Percentiles rank a stretch among this genome's conserved stretches.
These are phyloP conservation scores for Hypotaenidia okinawae DNA, from an alignment of 2,797 vertebrate species.

Conservation along the genomic window DNA sequence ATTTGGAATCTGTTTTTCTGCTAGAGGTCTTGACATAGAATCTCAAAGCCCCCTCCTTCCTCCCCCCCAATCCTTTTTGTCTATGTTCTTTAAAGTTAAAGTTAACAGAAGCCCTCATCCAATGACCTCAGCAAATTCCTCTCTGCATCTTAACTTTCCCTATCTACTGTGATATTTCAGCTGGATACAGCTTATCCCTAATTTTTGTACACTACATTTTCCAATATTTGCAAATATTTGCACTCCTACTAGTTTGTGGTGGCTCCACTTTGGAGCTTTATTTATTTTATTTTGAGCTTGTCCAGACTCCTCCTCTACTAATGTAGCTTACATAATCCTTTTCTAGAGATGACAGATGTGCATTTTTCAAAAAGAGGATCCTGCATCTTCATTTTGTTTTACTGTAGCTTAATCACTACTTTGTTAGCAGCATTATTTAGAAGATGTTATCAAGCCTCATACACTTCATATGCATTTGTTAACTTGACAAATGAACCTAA, in stretches of 20 bases:
- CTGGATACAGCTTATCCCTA: not conserved
- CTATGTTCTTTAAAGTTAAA: not conserved
- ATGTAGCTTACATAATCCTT: conserved; percentile 24
- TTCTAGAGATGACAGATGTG: conserved; percentile 54
- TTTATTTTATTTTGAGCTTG: conserved; percentile 46
- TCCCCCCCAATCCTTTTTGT: not conserved
- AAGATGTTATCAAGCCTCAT: not conserved
- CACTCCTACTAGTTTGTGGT: not conserved
- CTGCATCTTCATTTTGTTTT: conserved; percentile 6
- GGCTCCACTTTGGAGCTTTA: not conserved
- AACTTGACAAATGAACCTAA: conserved; percentile 43
- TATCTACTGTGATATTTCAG: not conserved
- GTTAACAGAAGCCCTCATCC: not conserved
- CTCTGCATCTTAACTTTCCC: not conserved
- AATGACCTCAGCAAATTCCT: not conserved
- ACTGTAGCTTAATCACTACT: conserved; percentile 47
- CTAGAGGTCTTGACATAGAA: not conserved
- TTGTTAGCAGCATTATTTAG: conserved; percentile 50
- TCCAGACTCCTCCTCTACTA: not conserved
- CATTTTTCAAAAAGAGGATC: conserved; percentile 51
- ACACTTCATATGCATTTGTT: not conserved
- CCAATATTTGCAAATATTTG: not conserved
- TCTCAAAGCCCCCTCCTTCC: not conserved
- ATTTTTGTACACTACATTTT: not conserved
- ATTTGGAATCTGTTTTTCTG: not conserved